Evolutionary conservation across 2,113 vertebrate species (phyloP).

Genomic region (Chaetura pelagica): DNA sequence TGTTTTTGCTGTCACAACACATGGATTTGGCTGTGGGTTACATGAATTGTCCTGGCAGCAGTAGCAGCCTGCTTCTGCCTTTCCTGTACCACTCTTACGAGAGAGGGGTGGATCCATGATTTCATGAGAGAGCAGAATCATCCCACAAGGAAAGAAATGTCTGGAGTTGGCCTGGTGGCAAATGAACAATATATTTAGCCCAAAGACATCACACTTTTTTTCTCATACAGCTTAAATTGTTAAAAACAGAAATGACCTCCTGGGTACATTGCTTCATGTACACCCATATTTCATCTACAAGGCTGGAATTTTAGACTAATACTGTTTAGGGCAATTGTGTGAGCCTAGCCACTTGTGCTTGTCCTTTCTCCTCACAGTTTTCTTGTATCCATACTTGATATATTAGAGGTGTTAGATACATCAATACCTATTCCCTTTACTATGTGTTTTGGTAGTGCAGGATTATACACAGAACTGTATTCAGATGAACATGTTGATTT

Average conservation of each 20-base stretch:
- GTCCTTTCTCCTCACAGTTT: not conserved
- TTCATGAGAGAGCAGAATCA: not conserved
- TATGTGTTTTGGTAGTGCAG: not conserved
- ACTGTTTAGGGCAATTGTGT: fast-evolving
- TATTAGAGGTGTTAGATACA: not conserved
- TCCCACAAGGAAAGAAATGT: not conserved
- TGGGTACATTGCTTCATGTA: fast-evolving
- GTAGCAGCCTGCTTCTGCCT: not conserved
- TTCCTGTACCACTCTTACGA: not conserved
- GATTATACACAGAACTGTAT: not conserved
- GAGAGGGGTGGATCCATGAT: fast-evolving
- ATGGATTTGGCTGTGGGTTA: not conserved
- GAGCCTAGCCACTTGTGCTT: not conserved
- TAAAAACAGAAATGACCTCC: not conserved
- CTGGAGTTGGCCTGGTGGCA: not conserved
- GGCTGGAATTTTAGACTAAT: not conserved
- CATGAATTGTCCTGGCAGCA: not conserved
- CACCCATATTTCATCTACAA: not conserved
- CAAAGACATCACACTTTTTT: not conserved
- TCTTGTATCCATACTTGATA: not conserved
- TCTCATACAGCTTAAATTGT: not conserved
- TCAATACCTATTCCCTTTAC: fast-evolving
- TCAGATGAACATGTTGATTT: not conserved
- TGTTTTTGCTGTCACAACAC: not conserved
- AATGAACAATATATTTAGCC: not conserved